phyloP scores from a whole-genome alignment of 2,888 invertebrate species.

The Pseudococcus jackbeardsleyi region DNA sequence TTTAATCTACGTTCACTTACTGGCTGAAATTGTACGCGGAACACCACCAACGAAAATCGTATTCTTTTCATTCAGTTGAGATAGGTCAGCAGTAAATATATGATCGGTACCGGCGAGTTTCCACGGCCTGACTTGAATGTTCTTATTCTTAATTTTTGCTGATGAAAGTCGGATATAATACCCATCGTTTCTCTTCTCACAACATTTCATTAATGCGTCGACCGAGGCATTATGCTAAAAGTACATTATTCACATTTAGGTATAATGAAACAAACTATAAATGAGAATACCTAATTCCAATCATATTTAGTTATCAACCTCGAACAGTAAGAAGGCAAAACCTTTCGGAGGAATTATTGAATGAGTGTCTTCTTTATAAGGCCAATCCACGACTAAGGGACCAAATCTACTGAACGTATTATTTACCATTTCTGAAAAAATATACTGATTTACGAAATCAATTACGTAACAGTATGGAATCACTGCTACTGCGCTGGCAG shows the following conservation, averaged over 20 bases:
- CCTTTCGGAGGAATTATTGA: slow-evolving; percentile 51
- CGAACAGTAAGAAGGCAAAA: slow-evolving; percentile 58
- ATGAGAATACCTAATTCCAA: neutral
- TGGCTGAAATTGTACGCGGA: slow-evolving; percentile 55
- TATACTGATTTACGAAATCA: neutral
- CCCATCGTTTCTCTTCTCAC: slow-evolving; percentile 31
- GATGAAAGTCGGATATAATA: slow-evolving; percentile 38
- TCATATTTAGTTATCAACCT: neutral
- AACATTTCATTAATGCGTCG: slow-evolving; percentile 30
- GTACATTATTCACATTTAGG: neutral
- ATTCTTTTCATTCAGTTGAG: slow-evolving; percentile 31
- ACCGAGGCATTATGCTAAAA: slow-evolving; percentile 42
- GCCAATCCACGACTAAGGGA: slow-evolving; percentile 54
- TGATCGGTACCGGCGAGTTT: slow-evolving; percentile 51
- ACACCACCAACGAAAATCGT: slow-evolving; percentile 61
- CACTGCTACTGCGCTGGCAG: neutral
- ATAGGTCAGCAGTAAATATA: slow-evolving; percentile 13
- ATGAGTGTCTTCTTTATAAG: slow-evolving; percentile 61
- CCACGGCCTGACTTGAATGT: slow-evolving; percentile 58
- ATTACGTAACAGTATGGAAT: neutral
- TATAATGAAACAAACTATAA: neutral
- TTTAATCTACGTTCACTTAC: slow-evolving; percentile 23
- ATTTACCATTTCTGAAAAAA: slow-evolving; percentile 50
- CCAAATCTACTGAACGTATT: slow-evolving; percentile 58
- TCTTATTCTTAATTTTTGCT: slow-evolving; percentile 27